Evolutionary conservation across 2,888 invertebrate genomes (phyloP), one percentile per base, ranked within the genome.

Genomic region (Congeria kusceri): DNA sequence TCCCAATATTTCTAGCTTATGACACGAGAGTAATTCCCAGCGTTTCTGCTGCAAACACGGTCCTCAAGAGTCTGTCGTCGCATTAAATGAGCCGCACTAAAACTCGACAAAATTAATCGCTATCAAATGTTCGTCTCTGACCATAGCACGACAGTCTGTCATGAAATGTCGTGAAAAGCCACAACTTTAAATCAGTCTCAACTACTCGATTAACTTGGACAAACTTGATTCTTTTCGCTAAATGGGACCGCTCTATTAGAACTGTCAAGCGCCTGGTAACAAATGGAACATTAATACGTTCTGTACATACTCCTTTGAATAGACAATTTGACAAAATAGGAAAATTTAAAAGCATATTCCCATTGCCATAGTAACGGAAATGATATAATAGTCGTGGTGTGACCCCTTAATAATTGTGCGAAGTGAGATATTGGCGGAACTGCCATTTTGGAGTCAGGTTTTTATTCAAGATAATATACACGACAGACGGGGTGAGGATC

Each of bases 291-390:
- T 64, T 80, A 58, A 83, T 83, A 27, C 46, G 11, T 28, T 58
- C 64, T 58, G 76, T 80, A 83, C 83, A 80, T 72, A 77, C 72
- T 44, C 72, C 64, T 62, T 58, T 75, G 65, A 80, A 83, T 77
- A 75, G 77, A 72, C 76, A 73, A 80, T 78, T 70, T 66, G 72
- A 73, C 70, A 73, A 77, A 80, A 77, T 83, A 75, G 75, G 77
- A 72, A 78, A 77, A 70, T 77, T 83, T 83, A 77, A 83, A 80
- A 75, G 77, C 76, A 69, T 72, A 78, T 67, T 77, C 72, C 20
- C 68, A 78, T 80, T 77, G 77, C 83, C 73, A 83, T 83, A 72
- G 83, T 66, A 80, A 83, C 83, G 53, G 57, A 80, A 80, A 79
- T 79, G 73, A 79, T 76, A 79, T 77, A 79, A 77, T 77, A 79